phyloP scores from a whole-genome alignment of 2,888 invertebrate genomes.

The Agrochola circellaris region DNA sequence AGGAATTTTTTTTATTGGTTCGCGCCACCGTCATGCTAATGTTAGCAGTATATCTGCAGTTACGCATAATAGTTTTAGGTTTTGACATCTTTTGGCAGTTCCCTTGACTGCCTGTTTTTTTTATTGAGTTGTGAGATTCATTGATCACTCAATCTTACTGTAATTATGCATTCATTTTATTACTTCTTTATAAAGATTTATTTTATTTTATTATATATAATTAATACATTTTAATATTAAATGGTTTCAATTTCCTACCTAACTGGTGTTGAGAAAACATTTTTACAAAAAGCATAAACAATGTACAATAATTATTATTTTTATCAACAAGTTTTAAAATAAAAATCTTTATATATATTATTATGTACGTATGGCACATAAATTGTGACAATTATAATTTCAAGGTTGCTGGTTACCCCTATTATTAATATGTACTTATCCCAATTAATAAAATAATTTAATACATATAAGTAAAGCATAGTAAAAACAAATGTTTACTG shows the following conservation, averaged over 20 bases:
- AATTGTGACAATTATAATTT: conserved; percentile 17
- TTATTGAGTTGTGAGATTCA: neutral
- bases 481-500: neutral
- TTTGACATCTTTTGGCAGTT: too few species aligned
- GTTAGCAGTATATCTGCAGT: too few species aligned
- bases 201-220: neutral
- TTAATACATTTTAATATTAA: neutral
- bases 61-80: too few species aligned
- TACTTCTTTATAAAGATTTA: neutral
- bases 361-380: conserved; percentile 46
- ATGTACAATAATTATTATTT: neutral
- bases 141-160: neutral
- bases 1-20: too few species aligned
- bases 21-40: neutral
- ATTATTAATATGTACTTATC: neutral
- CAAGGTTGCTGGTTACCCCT: conserved; percentile 5
- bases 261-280: conserved; percentile 10
- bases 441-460: neutral
- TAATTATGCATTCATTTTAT: neutral
- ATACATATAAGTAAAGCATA: neutral
- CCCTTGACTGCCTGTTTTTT: too few species aligned
- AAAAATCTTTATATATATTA: neutral
- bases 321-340: too few species aligned
- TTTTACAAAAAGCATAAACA: neutral
- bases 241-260: conserved; percentile 11